Percentiles rank a stretch among this genome's conserved stretches.
These are phyloP conservation scores for Glossosoma conforme DNA, from an alignment of 1,140 invertebrate genomes.

Conservation along the genomic window DNA sequence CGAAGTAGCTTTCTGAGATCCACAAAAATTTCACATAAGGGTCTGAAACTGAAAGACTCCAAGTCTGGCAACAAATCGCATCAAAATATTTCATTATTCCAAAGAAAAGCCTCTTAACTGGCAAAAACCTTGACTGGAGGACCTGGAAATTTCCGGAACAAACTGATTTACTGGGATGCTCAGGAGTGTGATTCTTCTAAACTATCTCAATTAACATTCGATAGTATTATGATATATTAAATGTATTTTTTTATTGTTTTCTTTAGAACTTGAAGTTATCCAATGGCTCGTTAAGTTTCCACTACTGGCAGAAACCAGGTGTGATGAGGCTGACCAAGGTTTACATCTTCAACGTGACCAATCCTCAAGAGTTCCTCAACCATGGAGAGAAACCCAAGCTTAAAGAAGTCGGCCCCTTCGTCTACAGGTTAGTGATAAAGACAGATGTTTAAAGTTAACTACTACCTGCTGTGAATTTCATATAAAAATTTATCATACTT, in stretches of 20 bases:
- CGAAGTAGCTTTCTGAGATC: too few species aligned
- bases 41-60: too few species aligned
- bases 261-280: conserved; percentile 73
- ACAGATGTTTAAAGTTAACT: conserved; percentile 1
- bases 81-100: too few species aligned
- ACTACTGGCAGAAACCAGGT: conserved; percentile 88
- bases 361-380: conserved; percentile 74
- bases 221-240: too few species aligned
- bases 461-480: neutral
- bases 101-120: too few species aligned
- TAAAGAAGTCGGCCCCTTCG: conserved; percentile 77
- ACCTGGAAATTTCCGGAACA: too few species aligned
- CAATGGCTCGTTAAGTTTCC: conserved; percentile 80
- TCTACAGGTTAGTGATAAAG: conserved; percentile 78
- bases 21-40: too few species aligned
- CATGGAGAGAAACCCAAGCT: conserved; percentile 75
- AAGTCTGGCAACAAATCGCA: too few species aligned
- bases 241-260: conserved; percentile 6
- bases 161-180: too few species aligned
- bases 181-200: too few species aligned
- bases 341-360: conserved; percentile 85
- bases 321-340: conserved; percentile 85
- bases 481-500: neutral
- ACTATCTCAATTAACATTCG: too few species aligned
- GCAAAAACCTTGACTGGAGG: too few species aligned